A percentile compares a stretch with the other conserved stretches of the same genome.
Conservation (phyloP, 2,113 vertebrate species). For the Oriolus oriolus region DNA sequence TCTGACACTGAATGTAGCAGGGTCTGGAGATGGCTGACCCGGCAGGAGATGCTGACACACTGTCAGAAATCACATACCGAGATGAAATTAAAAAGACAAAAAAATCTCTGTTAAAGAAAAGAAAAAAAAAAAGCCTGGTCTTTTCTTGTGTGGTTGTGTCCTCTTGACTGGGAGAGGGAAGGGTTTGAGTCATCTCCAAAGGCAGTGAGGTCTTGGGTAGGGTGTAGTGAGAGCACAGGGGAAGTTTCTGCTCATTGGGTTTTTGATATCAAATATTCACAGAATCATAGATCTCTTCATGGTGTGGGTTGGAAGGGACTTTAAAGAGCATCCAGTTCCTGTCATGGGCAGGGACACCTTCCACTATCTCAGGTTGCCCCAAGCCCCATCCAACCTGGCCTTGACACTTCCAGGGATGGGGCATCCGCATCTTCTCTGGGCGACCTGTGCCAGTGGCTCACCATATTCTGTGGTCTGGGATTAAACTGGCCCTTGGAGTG, state of each 20-base stretch:
- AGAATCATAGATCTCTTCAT: neutral
- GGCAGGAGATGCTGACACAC: neutral
- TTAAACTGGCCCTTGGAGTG: neutral
- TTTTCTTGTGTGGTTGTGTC: neutral
- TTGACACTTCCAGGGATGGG: neutral
- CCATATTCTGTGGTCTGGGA: neutral
- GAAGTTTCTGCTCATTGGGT: neutral
- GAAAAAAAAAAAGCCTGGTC: neutral
- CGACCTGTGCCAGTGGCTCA: rapidly evolving
- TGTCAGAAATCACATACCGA: constrained; percentile 26
- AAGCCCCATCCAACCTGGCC: neutral
- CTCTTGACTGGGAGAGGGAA: neutral
- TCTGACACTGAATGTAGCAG: constrained; percentile 52
- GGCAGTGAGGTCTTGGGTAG: neutral
- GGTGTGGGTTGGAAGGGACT: neutral
- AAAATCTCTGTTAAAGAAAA: neutral
- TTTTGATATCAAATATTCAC: neutral
- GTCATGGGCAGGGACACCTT: neutral
- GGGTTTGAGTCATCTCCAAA: neutral
- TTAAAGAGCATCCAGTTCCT: neutral
- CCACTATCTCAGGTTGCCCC: neutral
- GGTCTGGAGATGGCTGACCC: constrained; percentile 14
- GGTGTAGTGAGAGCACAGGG: neutral
- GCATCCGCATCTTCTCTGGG: neutral
- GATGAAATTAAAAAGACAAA: constrained; percentile 42